These are phyloP conservation scores for Tragelaphus buxtoni DNA, from an alignment of 2,113 vertebrate genomes.

Conservation along the genomic window DNA sequence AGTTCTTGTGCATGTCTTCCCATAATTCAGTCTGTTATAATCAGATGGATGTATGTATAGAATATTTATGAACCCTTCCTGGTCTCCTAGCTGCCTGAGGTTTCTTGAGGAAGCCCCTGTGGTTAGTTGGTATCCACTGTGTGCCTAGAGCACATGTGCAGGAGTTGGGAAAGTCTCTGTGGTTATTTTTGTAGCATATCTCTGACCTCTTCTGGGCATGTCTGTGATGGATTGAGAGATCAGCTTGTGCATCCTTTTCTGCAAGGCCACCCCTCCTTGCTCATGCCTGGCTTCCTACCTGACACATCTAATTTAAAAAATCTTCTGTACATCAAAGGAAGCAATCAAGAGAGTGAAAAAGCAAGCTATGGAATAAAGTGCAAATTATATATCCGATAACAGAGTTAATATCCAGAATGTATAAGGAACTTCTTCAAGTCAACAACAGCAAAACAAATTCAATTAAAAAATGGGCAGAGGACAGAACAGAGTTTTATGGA, in stretches of 20 bases:
- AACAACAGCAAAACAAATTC: neutral
- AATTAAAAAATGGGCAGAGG: neutral
- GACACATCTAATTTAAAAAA: neutral
- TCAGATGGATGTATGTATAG: neutral
- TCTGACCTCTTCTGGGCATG: neutral
- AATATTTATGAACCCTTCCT: neutral
- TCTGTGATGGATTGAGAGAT: neutral
- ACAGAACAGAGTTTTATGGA: neutral
- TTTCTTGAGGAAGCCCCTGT: neutral
- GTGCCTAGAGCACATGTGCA: neutral
- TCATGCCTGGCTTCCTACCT: neutral
- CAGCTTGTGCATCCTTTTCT: neutral
- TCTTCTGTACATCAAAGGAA: neutral
- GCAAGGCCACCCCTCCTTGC: neutral
- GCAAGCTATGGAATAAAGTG: neutral
- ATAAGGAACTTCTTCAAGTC: neutral
- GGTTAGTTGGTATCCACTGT: neutral
- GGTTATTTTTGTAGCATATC: neutral
- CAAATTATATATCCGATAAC: neutral
- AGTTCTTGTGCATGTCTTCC: neutral
- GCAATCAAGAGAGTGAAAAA: neutral
- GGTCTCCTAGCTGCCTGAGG: neutral
- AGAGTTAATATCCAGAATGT: neutral
- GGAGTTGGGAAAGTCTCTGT: neutral
- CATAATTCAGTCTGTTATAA: neutral